Conservation (phyloP, 1,140 invertebrate species). For the Aricia agestis region DNA sequence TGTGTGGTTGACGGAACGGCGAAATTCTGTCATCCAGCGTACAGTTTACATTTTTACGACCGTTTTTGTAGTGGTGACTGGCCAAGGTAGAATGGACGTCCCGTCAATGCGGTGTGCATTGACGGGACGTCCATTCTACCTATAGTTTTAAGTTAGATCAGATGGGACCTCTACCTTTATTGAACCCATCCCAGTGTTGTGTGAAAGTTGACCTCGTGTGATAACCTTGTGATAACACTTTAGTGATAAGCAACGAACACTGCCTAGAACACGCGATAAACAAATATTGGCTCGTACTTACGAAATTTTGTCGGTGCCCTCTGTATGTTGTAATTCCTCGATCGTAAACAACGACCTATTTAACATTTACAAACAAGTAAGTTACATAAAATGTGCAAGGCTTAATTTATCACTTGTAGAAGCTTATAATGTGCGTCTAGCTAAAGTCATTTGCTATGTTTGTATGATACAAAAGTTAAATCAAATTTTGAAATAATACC, state of each 20-base stretch:
- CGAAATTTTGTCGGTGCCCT: neutral
- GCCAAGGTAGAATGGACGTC: too few relatives aligned
- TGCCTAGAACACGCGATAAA: conserved; percentile 71
- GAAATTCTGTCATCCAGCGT: neutral
- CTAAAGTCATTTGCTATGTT: neutral
- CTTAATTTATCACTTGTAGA: neutral
- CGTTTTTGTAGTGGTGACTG: too few relatives aligned
- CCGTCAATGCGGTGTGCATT: too few relatives aligned
- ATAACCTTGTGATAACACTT: conserved; percentile 65
- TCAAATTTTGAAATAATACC: neutral
- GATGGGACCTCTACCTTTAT: too few relatives aligned
- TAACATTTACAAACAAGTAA: neutral
- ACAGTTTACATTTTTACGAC: neutral
- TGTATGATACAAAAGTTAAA: neutral
- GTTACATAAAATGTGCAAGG: too few relatives aligned
- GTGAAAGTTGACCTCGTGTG: conserved; percentile 31
- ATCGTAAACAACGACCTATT: neutral
- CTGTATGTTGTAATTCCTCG: neutral
- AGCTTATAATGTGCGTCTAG: neutral
- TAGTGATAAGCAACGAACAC: conserved; percentile 42
- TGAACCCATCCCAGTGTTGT: neutral
- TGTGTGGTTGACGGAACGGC: too few relatives aligned
- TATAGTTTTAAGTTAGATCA: neutral
- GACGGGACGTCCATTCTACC: too few relatives aligned
- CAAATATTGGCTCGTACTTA: conserved; percentile 29